Evolutionary conservation across 1,140 invertebrate species (phyloP).

Genomic region (Lethrus apterus): DNA sequence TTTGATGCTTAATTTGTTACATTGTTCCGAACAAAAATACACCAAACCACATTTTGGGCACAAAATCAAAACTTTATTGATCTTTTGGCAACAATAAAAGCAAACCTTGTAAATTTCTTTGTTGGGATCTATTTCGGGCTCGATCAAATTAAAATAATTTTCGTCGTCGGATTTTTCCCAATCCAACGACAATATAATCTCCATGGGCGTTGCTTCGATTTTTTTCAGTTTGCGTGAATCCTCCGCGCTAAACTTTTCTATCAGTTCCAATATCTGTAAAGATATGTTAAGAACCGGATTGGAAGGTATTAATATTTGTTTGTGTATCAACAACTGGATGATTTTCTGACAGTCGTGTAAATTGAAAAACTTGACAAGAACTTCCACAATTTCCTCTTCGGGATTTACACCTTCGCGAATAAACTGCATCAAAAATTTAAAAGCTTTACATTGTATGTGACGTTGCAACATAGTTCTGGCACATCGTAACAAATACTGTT

Average conservation of each 20-base stretch:
- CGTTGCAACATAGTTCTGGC: constrained; percentile 20
- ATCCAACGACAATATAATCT: constrained; percentile 3
- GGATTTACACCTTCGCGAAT: constrained; percentile 14
- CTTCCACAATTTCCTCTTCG: constrained; percentile 15
- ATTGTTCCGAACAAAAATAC: constrained; percentile 30
- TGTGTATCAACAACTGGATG: constrained; percentile 21
- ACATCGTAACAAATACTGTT: constrained; percentile 7
- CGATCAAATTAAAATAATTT: not conserved
- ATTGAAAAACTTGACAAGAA: constrained; percentile 22
- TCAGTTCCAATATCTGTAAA: not conserved
- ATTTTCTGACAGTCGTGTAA: constrained; percentile 16
- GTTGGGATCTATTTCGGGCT: constrained; percentile 9
- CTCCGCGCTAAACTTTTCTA: not conserved
- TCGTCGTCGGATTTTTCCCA: not conserved
- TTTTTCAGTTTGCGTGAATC: not conserved
- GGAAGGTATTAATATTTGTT: constrained; percentile 13
- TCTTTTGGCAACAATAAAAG: constrained; percentile 27
- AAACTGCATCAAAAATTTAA: constrained; percentile 22
- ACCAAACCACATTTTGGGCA: constrained; percentile 30
- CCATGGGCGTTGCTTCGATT: not conserved
- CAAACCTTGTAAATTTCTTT: constrained; percentile 29
- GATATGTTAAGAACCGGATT: not conserved
- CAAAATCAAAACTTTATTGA: constrained; percentile 19
- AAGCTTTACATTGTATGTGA: constrained; percentile 20
- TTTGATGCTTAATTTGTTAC: constrained; percentile 24